phyloP scores from a whole-genome alignment of 37 sponge, comb jelly and placozoan species.

The Ephydatia muelleri region DNA sequence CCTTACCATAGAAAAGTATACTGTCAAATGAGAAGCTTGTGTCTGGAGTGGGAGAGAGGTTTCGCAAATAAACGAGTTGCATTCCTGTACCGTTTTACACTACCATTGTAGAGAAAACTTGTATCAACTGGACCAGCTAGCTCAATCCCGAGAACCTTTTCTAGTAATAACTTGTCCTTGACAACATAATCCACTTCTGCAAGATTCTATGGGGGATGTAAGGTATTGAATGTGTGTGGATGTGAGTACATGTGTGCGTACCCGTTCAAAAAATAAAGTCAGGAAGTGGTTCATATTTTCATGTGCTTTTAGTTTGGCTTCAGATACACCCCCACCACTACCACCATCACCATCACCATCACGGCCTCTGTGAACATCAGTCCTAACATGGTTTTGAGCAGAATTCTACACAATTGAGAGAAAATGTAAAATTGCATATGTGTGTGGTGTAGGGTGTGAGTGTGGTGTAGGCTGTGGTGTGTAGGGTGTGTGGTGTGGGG shows the following conservation, averaged over 20 bases:
- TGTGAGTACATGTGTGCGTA: conserved; percentile 4
- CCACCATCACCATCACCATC: no score
- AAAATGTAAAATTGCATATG: no score
- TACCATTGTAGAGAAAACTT: conserved; percentile 62
- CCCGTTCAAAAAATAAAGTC: conserved; percentile 72
- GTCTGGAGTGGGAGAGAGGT: conserved; percentile 32
- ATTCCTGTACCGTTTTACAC: not conserved
- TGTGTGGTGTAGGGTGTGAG: no score
- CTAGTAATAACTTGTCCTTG: conserved; percentile 76
- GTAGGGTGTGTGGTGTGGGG: no score
- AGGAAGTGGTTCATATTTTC: conserved; percentile 71
- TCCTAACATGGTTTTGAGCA: no score
- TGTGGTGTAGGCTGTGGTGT: no score
- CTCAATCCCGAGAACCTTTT: conserved; percentile 84
- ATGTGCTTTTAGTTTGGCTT: conserved; percentile 46
- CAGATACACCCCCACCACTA: conserved; percentile 13
- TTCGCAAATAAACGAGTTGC: no score
- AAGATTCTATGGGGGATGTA: conserved; percentile 38
- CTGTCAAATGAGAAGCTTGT: conserved; percentile 53
- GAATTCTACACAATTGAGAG: no score
- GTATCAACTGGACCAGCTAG: conserved; percentile 70
- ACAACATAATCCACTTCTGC: conserved; percentile 68
- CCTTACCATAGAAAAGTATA: conserved; percentile 79
- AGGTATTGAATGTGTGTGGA: conserved; percentile 3
- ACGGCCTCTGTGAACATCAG: no score